Conservation (phyloP, 2,113 vertebrate genomes). For the Otis tarda region DNA sequence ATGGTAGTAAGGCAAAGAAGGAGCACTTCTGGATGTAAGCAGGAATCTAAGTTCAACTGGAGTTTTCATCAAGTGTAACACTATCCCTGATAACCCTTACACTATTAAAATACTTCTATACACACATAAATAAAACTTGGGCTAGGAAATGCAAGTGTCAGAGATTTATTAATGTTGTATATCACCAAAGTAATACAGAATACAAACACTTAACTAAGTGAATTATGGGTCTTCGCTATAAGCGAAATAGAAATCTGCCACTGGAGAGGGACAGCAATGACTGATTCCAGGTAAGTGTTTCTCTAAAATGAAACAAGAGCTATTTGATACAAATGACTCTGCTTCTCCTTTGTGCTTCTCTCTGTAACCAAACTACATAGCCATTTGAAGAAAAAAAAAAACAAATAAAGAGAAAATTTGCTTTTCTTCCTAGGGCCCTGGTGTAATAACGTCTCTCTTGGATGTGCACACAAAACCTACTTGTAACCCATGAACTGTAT, state of each 20-base stretch:
- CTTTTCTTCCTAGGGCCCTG: neutral
- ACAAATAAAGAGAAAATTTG: neutral
- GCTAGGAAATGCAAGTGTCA: neutral
- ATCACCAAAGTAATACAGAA: conserved; percentile 16
- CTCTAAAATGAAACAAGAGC: neutral
- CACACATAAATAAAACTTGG: neutral
- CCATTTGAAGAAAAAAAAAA: conserved; percentile 22
- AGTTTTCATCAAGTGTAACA: conserved; percentile 1
- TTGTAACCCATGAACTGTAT: neutral
- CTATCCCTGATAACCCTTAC: neutral
- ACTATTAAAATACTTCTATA: conserved; percentile 13
- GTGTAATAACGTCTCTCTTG: neutral
- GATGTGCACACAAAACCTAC: neutral
- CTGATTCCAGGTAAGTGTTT: conserved; percentile 29
- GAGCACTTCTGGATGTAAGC: neutral
- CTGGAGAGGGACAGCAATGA: conserved; percentile 32
- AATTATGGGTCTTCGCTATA: conserved; percentile 21
- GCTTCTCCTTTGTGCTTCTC: conserved; percentile 21
- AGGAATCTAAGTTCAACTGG: neutral
- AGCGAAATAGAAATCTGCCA: conserved; percentile 54
- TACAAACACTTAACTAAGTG: conserved; percentile 36
- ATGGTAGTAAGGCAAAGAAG: conserved; percentile 6
- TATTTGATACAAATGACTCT: conserved; percentile 56
- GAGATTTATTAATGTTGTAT: conserved; percentile 4
- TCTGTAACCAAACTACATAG: neutral